Base-by-base conservation (phyloP, 1,140 invertebrate species). In the Hypothenemus hampei region DNA sequence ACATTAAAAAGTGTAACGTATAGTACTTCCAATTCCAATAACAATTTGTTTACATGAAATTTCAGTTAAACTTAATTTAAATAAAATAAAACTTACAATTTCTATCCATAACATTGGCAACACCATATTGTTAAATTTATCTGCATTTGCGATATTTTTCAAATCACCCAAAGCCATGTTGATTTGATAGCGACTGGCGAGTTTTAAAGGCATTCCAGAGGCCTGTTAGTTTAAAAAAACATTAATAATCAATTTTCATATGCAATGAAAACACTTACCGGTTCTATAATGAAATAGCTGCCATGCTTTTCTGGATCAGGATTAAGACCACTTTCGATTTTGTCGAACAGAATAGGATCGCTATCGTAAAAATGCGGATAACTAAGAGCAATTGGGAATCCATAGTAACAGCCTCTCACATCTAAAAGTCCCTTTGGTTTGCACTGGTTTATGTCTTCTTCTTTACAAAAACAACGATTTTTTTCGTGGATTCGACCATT, bases 311-410 rank as follows among this genome's bases (percentile, higher is more conserved):
- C 76, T 45, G 78, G 74, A 13, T 83, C 72, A 0, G 89, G 89
- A 4, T 79, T 78, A 1, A 93, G 69, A 3, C 91, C 91, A 18
- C 49, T 63, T 52, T 83, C 81, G 3, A 93, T 81, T 0, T 79
- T 75, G 7, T 85, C 74, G 1, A 85, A 66, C 0, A 93, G 77
- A 24, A 75, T 74, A 0, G 83, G 81, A 72, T 93, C 86, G 0
- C 86, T 85, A 58, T 92, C 80, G 57, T 85, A 87, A 71, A 93
- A 95, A 69, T 95, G 91, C 3, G 91, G 91, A 69, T 86, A 91
- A 0, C 90, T 93, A 77, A 92, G 88, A 1, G 86, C 84, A 29
- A 92, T 89, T 0, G 89, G 89, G 66, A 90, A 90, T 3, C 87
- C 86, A 61, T 90, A 91, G 67, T 89, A 91, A 61, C 87, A 91